phyloP scores from a whole-genome alignment of 2,113 vertebrate genomes.

The Pavo muticus region DNA sequence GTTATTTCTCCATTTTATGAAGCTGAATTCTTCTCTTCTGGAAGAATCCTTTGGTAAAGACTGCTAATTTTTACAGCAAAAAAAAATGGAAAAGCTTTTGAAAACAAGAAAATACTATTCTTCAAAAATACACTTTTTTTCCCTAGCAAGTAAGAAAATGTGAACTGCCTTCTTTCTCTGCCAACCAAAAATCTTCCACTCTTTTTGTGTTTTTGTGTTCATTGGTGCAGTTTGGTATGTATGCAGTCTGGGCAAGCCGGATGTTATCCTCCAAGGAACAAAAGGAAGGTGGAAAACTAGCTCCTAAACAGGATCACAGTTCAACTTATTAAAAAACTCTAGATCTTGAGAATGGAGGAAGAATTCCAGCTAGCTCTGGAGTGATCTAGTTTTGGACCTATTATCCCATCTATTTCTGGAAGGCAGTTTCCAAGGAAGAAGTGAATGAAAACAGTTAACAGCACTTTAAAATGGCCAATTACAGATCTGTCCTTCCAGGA shows the following conservation, averaged over 20 bases:
- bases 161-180: background rate
- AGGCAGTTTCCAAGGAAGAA: background rate
- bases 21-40: background rate
- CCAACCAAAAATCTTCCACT: background rate
- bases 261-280: background rate
- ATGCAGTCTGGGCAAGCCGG: background rate
- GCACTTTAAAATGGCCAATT: background rate
- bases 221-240: background rate
- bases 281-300: background rate
- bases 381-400: background rate
- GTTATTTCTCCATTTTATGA: slow-evolving; percentile 26
- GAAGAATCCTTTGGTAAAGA: background rate
- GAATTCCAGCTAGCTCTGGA: background rate
- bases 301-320: background rate
- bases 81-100: background rate
- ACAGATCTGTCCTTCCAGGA: background rate
- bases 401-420: background rate
- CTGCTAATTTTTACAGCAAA: slow-evolving; percentile 2
- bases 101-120: background rate
- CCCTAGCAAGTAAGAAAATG: background rate
- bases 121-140: slow-evolving; percentile 20
- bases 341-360: background rate
- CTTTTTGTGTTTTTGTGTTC: rapidly evolving
- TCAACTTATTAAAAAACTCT: background rate
- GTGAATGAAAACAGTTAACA: background rate